phyloP scores from a whole-genome alignment of 2,888 invertebrate species.

The Rhagonycha fulva region DNA sequence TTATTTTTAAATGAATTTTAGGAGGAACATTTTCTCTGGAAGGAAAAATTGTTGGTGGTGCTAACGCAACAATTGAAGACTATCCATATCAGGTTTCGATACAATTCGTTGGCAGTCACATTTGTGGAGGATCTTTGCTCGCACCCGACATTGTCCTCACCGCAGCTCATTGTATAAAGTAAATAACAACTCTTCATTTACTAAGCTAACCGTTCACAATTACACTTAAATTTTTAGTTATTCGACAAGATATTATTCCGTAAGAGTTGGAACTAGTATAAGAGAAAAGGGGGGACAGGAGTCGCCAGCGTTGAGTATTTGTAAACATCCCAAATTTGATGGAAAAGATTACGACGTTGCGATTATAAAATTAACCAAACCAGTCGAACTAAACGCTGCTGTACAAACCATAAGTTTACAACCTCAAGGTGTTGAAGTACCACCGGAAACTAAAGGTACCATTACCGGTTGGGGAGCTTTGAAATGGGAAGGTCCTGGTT shows the following conservation, averaged over 20 bases:
- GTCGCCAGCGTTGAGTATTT: background rate
- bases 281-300: background rate
- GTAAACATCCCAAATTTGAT: background rate
- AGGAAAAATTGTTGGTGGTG: background rate
- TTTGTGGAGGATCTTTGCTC: background rate
- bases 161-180: background rate
- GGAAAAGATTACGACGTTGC: background rate
- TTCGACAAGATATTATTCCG: background rate
- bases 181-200: background rate
- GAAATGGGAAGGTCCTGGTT: background rate
- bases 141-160: background rate
- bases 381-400: background rate
- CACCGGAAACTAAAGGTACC: background rate
- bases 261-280: background rate
- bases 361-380: background rate
- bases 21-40: background rate
- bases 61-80: background rate
- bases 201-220: no score
- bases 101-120: background rate
- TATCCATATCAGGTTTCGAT: background rate
- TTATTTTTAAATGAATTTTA: background rate
- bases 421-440: background rate
- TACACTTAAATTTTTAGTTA: background rate
- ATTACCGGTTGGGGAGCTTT: constrained; percentile 3
- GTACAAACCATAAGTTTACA: background rate